Evolutionary conservation across 2,888 invertebrate species (phyloP), one percentile per base, ranked within the genome.

Genomic region (Serripes groenlandicus): DNA sequence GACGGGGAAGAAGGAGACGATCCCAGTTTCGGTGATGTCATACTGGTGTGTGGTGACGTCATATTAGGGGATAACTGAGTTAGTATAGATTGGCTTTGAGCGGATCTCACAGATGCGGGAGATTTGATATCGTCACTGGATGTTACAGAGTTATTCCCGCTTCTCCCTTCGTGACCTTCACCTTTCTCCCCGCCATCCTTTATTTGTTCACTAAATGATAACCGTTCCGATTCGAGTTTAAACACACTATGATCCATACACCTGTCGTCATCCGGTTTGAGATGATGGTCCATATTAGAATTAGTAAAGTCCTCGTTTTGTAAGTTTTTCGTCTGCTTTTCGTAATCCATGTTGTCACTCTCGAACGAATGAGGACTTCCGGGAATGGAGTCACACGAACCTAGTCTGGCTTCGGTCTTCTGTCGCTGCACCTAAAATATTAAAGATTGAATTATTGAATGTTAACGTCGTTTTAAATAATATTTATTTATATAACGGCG

Each of bases 391-490:
- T 81, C 75, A 60, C 75, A 78, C 18, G 83, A 83, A 21, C 82
- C 83, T 5, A 81, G 73, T 15, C 84, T 82, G 7, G 83, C 79
- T 32, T 89, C 88, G 0, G 87, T 78, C 42, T 89, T 89, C 54
- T 91, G 90, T 75, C 90, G 64, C 70, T 89, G 88, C 28, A 90
- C 83, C 86, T 84, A 72, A 26, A 80, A 42, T 42, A 34, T 37
- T 1, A 34, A 34, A 64, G 26, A 52, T 52, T 52, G 23, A 7
- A 26, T 58, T 5, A n/a, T n/a, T 4, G 23, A 54, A 54, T 4
- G 54, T 7, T 21, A 54, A n/a, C n/a, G n/a, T n/a, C n/a, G n/a
- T n/a, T n/a, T n/a, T n/a, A n/a, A n/a, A n/a, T n/a, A n/a, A n/a
- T n/a, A n/a, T n/a, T n/a, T n/a, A n/a, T n/a, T n/a, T n/a, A n/a